Percentiles rank a stretch among this genome's conserved stretches.
Conservation (phyloP, 2,113 vertebrate genomes). For the Euleptes europaea region DNA sequence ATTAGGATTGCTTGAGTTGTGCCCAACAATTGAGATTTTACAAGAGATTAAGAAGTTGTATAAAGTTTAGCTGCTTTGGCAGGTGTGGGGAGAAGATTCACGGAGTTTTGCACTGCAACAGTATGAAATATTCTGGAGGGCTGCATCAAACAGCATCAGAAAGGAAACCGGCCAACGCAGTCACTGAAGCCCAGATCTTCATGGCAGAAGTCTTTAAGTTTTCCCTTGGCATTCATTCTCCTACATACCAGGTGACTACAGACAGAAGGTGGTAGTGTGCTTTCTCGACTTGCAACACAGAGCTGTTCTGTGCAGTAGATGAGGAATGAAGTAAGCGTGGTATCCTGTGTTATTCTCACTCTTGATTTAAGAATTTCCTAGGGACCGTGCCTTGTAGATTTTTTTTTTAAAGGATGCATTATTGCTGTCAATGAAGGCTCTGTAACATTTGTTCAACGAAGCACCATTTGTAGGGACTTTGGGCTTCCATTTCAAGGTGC, state of each 20-base stretch:
- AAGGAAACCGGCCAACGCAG: neutral
- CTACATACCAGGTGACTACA: neutral
- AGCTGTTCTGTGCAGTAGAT: neutral
- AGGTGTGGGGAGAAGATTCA: neutral
- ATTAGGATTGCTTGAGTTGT: neutral
- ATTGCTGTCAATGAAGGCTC: neutral
- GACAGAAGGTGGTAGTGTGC: neutral
- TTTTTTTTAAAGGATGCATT: neutral
- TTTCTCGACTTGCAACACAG: neutral
- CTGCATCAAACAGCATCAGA: neutral
- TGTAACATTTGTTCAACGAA: neutral
- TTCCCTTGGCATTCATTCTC: neutral
- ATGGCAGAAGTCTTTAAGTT: neutral
- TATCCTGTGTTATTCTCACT: neutral
- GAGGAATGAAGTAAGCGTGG: neutral
- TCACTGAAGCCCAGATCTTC: neutral
- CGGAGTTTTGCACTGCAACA: neutral
- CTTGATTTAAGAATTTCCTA: neutral
- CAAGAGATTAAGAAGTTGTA: neutral
- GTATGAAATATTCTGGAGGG: neutral
- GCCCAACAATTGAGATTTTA: neutral
- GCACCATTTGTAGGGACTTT: neutral
- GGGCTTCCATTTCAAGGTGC: neutral
- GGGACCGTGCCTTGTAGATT: rapidly evolving
- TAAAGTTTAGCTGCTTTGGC: neutral